phyloP scores from a whole-genome alignment of 1,140 invertebrate species.

The Drosophila neocordata region DNA sequence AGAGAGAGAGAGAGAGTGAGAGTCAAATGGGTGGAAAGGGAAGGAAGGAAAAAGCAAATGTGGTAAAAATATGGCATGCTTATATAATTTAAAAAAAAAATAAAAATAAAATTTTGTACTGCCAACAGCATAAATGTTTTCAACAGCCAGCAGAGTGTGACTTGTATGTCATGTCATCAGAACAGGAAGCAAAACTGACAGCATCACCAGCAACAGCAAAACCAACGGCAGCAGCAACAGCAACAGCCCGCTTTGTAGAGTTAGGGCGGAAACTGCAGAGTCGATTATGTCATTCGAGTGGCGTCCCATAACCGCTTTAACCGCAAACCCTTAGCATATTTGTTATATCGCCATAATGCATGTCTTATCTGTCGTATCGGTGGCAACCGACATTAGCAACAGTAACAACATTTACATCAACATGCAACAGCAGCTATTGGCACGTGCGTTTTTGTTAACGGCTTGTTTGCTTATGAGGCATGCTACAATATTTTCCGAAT shows the following conservation, averaged over 20 bases:
- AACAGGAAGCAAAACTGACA: conserved; percentile 46
- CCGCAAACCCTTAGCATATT: conserved; percentile 33
- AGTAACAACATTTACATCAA: conserved; percentile 19
- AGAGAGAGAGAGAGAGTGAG: background rate
- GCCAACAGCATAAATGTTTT: conserved; percentile 17
- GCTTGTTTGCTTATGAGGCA: conserved; percentile 32
- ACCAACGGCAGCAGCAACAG: conserved; percentile 18
- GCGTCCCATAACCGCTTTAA: conserved; percentile 19
- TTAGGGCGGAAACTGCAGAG: conserved; percentile 60
- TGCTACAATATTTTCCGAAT: conserved; percentile 25
- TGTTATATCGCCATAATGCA: conserved; percentile 68
- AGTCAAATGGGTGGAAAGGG: background rate
- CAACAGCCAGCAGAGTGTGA: conserved; percentile 38
- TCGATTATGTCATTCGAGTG: conserved; percentile 72
- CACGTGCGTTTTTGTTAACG: conserved; percentile 23
- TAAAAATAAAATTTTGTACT: background rate
- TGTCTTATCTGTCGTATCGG: conserved; percentile 70
- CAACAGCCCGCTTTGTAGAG: conserved; percentile 27
- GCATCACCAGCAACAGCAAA: conserved; percentile 29
- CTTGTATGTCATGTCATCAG: conserved; percentile 41
- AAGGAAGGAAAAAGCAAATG: conserved; percentile 10
- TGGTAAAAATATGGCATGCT: conserved; percentile 7
- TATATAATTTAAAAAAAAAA: conserved; percentile 19
- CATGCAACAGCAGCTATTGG: conserved; percentile 24
- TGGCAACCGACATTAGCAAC: conserved; percentile 33